Percentiles rank a stretch among this genome's conserved stretches.
Evolutionary conservation across 1,140 invertebrate genomes (phyloP).

Genomic region (Lanistes nyassanus): DNA sequence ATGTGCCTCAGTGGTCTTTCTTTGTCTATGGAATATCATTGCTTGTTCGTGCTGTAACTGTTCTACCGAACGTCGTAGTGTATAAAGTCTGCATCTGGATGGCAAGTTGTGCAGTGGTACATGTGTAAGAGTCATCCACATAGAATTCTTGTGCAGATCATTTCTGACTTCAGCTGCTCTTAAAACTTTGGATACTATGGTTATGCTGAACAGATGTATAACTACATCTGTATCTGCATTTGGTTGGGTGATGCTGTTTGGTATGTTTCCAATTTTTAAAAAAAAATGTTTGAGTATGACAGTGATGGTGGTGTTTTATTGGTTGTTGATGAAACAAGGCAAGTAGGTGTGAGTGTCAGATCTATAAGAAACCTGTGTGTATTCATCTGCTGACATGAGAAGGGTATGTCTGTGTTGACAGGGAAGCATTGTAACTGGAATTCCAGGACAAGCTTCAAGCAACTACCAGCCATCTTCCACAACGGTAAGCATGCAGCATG

Average conservation of each 20-base stretch:
- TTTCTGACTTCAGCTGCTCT: neutral
- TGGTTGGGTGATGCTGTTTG: neutral
- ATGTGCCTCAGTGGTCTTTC: no score
- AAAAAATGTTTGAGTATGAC: neutral
- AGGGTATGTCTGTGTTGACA: constrained; percentile 26
- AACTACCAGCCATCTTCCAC: constrained; percentile 32
- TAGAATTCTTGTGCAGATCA: neutral
- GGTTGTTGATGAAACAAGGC: no score
- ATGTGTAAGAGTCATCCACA: no score
- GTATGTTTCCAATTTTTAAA: neutral
- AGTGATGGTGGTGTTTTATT: no score
- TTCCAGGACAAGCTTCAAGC: constrained; percentile 40
- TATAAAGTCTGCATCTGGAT: no score
- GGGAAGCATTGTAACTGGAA: constrained; percentile 58
- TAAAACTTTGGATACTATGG: neutral
- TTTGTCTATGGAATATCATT: no score
- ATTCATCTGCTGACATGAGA: neutral
- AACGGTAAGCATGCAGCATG: neutral
- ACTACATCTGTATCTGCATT: neutral
- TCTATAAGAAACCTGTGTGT: neutral
- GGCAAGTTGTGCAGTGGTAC: no score
- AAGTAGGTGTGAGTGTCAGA: neutral
- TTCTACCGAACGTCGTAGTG: no score
- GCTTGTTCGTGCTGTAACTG: no score
- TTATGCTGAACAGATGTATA: neutral